Base-by-base conservation (phyloP, 2,797 vertebrate species). In the Muscicapa comitata region DNA sequence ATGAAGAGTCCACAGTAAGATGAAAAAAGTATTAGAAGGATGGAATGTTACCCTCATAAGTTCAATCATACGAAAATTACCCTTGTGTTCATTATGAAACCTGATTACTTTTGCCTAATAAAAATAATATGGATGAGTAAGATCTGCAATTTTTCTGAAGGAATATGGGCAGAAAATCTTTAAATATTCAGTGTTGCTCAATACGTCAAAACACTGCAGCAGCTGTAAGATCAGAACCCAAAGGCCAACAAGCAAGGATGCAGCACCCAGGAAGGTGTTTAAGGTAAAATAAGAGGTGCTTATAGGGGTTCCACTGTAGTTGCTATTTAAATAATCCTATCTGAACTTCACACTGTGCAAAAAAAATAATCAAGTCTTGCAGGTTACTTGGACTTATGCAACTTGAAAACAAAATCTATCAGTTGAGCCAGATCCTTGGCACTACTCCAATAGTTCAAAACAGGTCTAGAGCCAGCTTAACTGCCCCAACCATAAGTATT, bases 331-430 rank as follows among this genome's bases (percentile, higher is more conserved):
- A 91, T 88, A 91, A 88, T 71, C 70, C 66, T 90, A 78, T 78
- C 82, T 86, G 79, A 95, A 94, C 37, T 75, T 90, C 65, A 73
- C 43, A 78, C 54, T 90, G 54, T 78, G 54, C 66, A 29, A 24
- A 61, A 94, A 86, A 66, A 80, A 48, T 31, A 88, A 93, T 90
- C 35, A 55, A 88, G 79, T 83, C 87, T 93, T 88, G 81, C 82
- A 89, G 35, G 86, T 93, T 91, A 78, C 35, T 81, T 91, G 29
- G 1, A 2, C 68, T 96, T 94, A 70, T 33, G 91, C 89, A 93
- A 94, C 90, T 79, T 19, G 42, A 94, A 95, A 97, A 94, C 89
- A 95, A 80, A 93, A 95, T 88, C 85, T 96, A 96, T 96, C 95
- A 51, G 93, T 94, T 61, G 58, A 90, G 45, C 91, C 95, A 96